Conservation (phyloP, 2,888 invertebrate species). For the Lasius fuliginosus region DNA sequence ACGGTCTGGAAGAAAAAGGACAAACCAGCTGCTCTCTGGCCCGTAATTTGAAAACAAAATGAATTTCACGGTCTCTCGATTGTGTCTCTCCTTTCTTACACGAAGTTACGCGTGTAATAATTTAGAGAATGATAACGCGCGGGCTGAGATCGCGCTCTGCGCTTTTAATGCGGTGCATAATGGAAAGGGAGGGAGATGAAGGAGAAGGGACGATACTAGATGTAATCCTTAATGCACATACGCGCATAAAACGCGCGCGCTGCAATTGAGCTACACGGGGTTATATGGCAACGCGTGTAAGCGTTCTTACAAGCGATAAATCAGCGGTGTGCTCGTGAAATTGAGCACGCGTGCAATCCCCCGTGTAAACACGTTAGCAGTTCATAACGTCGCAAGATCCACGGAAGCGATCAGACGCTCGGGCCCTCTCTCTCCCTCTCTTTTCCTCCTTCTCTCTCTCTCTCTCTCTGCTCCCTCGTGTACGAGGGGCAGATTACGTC, state of each 20-base stretch:
- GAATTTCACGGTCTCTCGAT: not conserved
- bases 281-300: conserved; percentile 44
- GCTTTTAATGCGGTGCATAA: conserved; percentile 46
- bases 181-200: conserved; percentile 22
- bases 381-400: conserved; percentile 72
- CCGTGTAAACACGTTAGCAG: conserved; percentile 70
- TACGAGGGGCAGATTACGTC: conserved; percentile 35
- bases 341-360: conserved; percentile 71
- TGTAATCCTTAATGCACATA: conserved; percentile 54
- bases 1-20: not conserved
- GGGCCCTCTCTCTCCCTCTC: not conserved
- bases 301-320: conserved; percentile 68
- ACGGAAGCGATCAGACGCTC: conserved; percentile 67
- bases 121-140: conserved; percentile 32
- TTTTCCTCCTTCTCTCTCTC: not conserved
- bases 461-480: not conserved
- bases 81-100: not conserved
- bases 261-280: conserved; percentile 48
- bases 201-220: conserved; percentile 33
- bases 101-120: conserved; percentile 24
- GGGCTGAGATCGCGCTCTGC: conserved; percentile 17
- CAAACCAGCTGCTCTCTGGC: not conserved
- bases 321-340: conserved; percentile 61
- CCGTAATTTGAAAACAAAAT: not conserved
- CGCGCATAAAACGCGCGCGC: conserved; percentile 28